Percentiles rank a stretch among this genome's conserved stretches.
Conservation (phyloP, 2,888 invertebrate species). For the Oxytorus armatus region DNA sequence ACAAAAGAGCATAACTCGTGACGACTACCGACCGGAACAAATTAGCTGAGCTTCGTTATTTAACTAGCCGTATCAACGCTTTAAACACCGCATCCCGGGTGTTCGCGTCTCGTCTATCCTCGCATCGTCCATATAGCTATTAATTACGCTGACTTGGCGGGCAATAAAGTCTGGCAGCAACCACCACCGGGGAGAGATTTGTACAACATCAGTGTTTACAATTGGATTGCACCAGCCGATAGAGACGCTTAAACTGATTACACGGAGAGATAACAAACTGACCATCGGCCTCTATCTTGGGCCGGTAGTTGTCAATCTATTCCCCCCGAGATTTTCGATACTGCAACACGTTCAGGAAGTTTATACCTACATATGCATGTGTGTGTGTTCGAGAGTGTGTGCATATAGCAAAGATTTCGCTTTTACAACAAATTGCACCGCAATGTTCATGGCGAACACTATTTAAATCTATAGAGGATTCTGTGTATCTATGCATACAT, state of each 20-base stretch:
- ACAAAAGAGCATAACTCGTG: slow-evolving; percentile 62
- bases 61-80: slow-evolving; percentile 76
- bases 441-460: neutral
- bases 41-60: slow-evolving; percentile 78
- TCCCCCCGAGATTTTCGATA: slow-evolving; percentile 76
- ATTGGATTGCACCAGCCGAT: slow-evolving; percentile 74
- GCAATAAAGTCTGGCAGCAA: slow-evolving; percentile 29
- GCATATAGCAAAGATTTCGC: neutral
- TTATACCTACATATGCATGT: neutral
- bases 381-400: neutral
- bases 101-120: slow-evolving; percentile 59
- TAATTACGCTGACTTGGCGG: slow-evolving; percentile 18
- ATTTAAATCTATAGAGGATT: neutral
- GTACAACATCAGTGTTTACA: slow-evolving; percentile 67
- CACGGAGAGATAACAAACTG: slow-evolving; percentile 67
- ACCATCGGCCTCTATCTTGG: slow-evolving; percentile 64
- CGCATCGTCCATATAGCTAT: slow-evolving; percentile 44
- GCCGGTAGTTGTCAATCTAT: slow-evolving; percentile 78
- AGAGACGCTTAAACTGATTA: slow-evolving; percentile 67
- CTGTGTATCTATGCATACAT: neutral
- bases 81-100: slow-evolving; percentile 70
- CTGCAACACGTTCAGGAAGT: slow-evolving; percentile 47
- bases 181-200: slow-evolving; percentile 61
- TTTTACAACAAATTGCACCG: neutral
- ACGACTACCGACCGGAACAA: slow-evolving; percentile 76